Conservation (phyloP, 92 coral and sea anemone genomes). For the Epizoanthus fatuus region DNA sequence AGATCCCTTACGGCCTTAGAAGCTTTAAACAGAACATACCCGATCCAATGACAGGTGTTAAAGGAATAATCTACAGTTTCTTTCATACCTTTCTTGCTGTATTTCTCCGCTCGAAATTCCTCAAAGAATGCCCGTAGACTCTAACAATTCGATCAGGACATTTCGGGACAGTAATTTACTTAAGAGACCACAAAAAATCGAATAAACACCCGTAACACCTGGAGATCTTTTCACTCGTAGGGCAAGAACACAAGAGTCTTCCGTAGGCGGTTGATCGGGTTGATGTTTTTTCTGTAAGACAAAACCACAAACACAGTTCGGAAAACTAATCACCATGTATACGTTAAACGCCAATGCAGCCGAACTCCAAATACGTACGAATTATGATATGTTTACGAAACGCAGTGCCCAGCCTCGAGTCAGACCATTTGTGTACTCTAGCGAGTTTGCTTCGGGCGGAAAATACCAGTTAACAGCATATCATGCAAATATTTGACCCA, state of each 20-base stretch:
- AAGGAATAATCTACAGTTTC: not conserved
- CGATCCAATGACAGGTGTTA: slow-evolving; percentile 14
- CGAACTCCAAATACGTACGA: slow-evolving; percentile 35
- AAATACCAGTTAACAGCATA: slow-evolving; percentile 82
- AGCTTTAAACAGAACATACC: not conserved
- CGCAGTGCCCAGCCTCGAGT: slow-evolving; percentile 18
- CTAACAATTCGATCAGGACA: not conserved
- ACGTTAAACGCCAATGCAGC: slow-evolving; percentile 28
- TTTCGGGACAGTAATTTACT: not conserved
- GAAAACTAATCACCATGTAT: slow-evolving; percentile 23
- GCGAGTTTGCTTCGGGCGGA: slow-evolving; percentile 54
- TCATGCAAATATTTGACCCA: slow-evolving; percentile 96
- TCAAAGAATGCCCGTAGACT: not conserved
- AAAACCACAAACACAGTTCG: slow-evolving; percentile 10
- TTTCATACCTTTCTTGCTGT: slow-evolving; percentile 5
- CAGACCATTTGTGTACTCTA: slow-evolving; percentile 63
- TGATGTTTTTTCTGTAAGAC: not conserved
- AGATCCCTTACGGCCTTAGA: not conserved
- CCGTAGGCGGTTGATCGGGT: not conserved
- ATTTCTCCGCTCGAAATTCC: not conserved
- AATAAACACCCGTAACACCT: not conserved
- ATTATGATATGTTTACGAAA: slow-evolving; percentile 42
- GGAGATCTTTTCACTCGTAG: not conserved
- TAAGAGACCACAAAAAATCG: not conserved
- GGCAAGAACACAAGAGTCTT: not conserved